Evolutionary conservation across 1,140 invertebrate genomes (phyloP), one percentile per base, ranked within the genome.

Genomic region (Sycobia sp.): DNA sequence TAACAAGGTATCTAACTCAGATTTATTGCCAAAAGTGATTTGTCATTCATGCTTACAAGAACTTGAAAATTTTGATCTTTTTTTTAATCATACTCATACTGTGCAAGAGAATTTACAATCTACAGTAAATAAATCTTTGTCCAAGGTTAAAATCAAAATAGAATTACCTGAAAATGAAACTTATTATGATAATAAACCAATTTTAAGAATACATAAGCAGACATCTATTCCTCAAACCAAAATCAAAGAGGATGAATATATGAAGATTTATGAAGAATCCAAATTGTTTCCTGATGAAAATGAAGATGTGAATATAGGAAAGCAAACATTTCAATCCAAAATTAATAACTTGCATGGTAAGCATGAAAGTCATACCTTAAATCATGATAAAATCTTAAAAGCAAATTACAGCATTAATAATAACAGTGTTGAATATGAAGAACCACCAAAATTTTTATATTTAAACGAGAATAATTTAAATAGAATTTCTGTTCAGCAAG

Each of bases 21-120:
- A 55, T 11, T 55, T 55, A 32, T 9, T 55, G 16, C 53, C 53
- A 55, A 55, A 55, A 16, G 43, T 55, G 43, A 29, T 43, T 8
- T 55, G 53, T 29, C 8, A 55, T 2, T 29, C 41, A 55, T 55
- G 53, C 10, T 43, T 32, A 4, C 16, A 20, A 29, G 22, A 16
- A 14, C 38, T 55, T 20, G 39, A 55, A 27, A 39, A 55, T 29
- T 55, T 55, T 20, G 23, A 55, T 14, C 10, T 43, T 53, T 65
- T 43, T 7, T 59, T 7, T 23, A 25, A 55, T 23, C 20, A 5
- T 9, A 34, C 20, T 13, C 18, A 39, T 16, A 16, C 9, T 0
- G n/a, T 46, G 14, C 13, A 57, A 34, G 11, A 22, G 2, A 4
- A 55, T 9, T 29, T 53, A 20, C 10, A 32, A 1, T 44, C n/a